Evolutionary conservation across 2,113 vertebrate genomes (phyloP).

Genomic region (Dipodomys merriami): DNA sequence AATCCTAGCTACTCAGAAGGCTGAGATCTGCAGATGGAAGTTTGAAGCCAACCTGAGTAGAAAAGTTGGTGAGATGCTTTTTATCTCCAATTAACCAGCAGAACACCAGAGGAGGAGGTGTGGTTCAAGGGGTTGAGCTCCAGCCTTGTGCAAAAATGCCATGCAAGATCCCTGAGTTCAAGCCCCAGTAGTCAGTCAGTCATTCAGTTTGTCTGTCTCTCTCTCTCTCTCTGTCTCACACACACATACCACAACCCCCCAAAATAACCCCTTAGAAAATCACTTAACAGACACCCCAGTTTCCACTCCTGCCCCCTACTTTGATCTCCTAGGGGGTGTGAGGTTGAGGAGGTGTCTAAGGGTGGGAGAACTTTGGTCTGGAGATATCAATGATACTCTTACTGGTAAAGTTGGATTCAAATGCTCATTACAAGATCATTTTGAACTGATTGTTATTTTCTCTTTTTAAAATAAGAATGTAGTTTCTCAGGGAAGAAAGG

Average conservation of each 20-base stretch:
- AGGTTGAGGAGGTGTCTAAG: neutral
- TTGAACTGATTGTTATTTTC: conserved; percentile 44
- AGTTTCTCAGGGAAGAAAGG: conserved; percentile 75
- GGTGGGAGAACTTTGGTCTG: neutral
- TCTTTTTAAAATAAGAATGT: conserved; percentile 56
- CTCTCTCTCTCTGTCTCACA: too few relatives aligned
- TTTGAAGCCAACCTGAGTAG: too few relatives aligned
- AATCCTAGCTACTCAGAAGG: too few relatives aligned
- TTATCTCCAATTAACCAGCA: too few relatives aligned
- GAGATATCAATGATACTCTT: conserved; percentile 19
- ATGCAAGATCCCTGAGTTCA: too few relatives aligned
- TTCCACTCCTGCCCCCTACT: neutral
- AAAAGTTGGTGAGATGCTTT: too few relatives aligned
- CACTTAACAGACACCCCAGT: neutral
- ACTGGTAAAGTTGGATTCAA: conserved; percentile 7
- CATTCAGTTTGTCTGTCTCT: too few relatives aligned
- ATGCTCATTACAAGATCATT: neutral
- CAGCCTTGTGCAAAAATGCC: too few relatives aligned
- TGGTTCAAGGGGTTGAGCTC: too few relatives aligned
- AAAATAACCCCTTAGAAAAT: neutral
- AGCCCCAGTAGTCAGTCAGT: too few relatives aligned
- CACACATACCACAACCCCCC: too few relatives aligned
- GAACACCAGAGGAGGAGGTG: too few relatives aligned
- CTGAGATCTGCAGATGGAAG: neutral
- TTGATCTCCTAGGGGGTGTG: neutral